A percentile compares a stretch with the other conserved stretches of the same genome.
phyloP scores from a whole-genome alignment of 2,113 vertebrate species.

The Sinocyclocheilus rhinocerous region DNA sequence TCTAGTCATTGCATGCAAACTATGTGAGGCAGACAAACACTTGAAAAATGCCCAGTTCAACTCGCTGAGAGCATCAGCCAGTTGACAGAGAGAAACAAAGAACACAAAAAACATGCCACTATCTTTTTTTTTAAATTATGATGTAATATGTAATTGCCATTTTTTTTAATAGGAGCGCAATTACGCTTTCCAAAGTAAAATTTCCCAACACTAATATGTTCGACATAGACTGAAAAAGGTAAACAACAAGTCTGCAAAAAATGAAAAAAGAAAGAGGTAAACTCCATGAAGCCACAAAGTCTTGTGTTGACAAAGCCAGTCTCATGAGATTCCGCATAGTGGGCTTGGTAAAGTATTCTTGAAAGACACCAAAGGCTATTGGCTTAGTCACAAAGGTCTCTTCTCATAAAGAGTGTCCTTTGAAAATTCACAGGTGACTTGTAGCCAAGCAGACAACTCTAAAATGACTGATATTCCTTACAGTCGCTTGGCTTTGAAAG shows the following conservation, averaged over 20 bases:
- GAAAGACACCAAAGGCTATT: constrained; percentile 24
- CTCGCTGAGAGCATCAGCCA: background rate
- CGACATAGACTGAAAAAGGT: background rate
- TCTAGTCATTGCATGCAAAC: background rate
- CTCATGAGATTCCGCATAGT: background rate
- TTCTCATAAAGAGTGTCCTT: constrained; percentile 19
- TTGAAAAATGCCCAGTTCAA: background rate
- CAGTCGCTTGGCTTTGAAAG: constrained; percentile 42
- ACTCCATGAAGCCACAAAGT: constrained; percentile 5
- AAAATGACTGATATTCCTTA: constrained; percentile 28
- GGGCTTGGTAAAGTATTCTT: constrained; percentile 22
- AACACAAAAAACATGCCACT: background rate
- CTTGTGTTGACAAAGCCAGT: background rate
- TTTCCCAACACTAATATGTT: background rate
- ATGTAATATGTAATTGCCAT: background rate
- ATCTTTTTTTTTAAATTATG: too few relatives aligned
- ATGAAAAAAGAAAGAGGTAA: background rate
- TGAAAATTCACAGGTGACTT: constrained; percentile 30
- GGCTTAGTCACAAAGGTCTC: constrained; percentile 45
- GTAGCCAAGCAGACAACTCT: constrained; percentile 2
- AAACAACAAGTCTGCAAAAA: background rate
- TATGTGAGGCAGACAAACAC: background rate
- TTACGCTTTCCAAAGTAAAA: background rate
- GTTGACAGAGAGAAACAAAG: background rate
- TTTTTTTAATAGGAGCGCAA: background rate